A percentile compares a stretch with the other conserved stretches of the same genome.
Conservation (phyloP, 2,888 invertebrate species). For the Meloe dianella region DNA sequence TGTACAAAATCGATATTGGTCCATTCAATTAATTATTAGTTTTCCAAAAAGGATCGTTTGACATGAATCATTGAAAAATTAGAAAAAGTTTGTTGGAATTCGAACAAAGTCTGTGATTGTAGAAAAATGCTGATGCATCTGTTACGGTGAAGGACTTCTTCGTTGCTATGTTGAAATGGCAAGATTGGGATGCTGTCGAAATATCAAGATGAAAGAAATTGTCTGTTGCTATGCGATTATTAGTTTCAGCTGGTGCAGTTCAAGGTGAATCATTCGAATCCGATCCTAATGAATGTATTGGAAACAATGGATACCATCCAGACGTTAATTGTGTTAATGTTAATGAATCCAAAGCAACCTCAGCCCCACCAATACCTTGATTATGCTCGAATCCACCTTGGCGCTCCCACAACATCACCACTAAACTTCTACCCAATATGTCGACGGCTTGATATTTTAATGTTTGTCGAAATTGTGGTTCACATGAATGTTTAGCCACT, state of each 20-base stretch:
- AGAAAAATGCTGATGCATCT: neutral
- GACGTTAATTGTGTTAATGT: constrained; percentile 80
- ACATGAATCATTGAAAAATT: neutral
- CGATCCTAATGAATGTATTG: constrained; percentile 80
- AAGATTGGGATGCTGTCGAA: neutral
- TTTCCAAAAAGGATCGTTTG: neutral
- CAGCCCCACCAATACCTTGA: constrained; percentile 73
- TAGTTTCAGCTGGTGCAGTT: constrained; percentile 35
- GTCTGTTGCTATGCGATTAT: neutral
- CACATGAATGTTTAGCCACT: constrained; percentile 79
- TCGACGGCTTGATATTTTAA: constrained; percentile 84
- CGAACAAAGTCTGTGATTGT: neutral
- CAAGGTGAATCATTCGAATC: constrained; percentile 64
- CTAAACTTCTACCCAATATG: constrained; percentile 78
- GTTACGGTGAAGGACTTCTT: neutral
- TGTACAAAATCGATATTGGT: constrained; percentile 40
- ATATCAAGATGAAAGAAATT: neutral
- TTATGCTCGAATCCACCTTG: constrained; percentile 89
- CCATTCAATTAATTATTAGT: constrained; percentile 36
- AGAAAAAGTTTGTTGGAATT: neutral
- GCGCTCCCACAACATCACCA: constrained; percentile 93
- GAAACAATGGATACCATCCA: constrained; percentile 92
- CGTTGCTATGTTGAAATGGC: neutral
- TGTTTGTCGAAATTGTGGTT: constrained; percentile 87
- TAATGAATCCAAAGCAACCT: constrained; percentile 80